Conservation (phyloP, 1,140 invertebrate species). For the Liolophura sinensis region DNA sequence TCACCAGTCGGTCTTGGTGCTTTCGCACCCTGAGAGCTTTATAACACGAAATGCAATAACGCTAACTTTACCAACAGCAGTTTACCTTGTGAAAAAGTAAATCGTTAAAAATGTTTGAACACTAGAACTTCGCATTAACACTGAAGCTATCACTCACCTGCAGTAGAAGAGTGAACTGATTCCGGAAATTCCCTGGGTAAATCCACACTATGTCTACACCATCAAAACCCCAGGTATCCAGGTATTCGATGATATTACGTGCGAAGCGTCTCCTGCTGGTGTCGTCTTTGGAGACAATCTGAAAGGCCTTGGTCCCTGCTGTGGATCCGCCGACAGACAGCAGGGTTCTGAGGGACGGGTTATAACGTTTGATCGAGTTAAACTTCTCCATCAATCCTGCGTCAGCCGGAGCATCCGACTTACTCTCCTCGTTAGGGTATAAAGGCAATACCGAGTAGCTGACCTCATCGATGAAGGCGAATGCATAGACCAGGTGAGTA, state of each 20-base stretch:
- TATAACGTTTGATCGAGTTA: conserved; percentile 88
- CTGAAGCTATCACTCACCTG: too few species aligned
- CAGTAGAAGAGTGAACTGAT: too few species aligned
- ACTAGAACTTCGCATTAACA: too few species aligned
- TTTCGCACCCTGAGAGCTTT: too few species aligned
- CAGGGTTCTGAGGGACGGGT: conserved; percentile 66
- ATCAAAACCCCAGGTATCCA: conserved; percentile 91
- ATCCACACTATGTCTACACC: conserved; percentile 96
- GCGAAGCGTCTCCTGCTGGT: conserved; percentile 40
- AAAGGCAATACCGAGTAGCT: too few species aligned
- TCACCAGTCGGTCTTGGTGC: too few species aligned
- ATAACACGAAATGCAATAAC: too few species aligned
- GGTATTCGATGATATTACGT: conserved; percentile 73
- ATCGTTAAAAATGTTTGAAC: too few species aligned
- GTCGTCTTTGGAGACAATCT: conserved; percentile 17
- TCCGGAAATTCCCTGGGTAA: conserved; percentile 69
- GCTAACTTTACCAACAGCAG: too few species aligned
- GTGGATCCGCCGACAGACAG: conserved; percentile 37
- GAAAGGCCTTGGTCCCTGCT: conserved; percentile 23
- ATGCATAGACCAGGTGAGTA: conserved; percentile 91
- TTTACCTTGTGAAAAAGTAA: too few species aligned
- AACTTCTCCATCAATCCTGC: conserved; percentile 71
- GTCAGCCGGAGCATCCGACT: too few species aligned
- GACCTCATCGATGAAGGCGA: conserved; percentile 63
- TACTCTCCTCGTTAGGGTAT: too few species aligned